Evolutionary conservation across 23 tunicate genomes (phyloP).

Genomic region (Styela clava): DNA sequence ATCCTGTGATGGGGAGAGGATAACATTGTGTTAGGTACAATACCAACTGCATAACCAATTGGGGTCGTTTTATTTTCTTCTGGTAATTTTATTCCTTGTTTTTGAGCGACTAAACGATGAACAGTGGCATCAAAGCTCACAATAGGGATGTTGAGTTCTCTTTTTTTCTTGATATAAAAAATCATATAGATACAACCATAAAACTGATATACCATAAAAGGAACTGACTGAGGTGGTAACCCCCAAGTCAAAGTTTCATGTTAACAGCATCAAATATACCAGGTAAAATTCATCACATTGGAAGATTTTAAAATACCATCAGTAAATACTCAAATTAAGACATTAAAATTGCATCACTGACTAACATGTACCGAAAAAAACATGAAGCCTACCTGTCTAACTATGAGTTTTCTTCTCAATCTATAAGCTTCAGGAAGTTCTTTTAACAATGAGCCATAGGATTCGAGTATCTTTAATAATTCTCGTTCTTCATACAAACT

Average conservation of each 20-base stretch:
- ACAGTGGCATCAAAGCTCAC: constrained; percentile 70
- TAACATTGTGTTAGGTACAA: neutral
- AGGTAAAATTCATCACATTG: too few species aligned
- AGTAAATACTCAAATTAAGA: too few species aligned
- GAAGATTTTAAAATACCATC: too few species aligned
- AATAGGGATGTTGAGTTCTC: constrained; percentile 63
- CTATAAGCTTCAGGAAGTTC: constrained; percentile 45
- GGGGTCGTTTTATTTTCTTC: neutral
- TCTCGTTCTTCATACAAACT: constrained; percentile 82
- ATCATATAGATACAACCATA: neutral
- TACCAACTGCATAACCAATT: neutral
- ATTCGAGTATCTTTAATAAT: constrained; percentile 54
- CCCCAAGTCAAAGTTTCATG: too few species aligned
- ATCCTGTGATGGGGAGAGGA: constrained; percentile 34
- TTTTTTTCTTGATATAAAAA: constrained; percentile 40
- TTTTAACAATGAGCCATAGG: constrained; percentile 29
- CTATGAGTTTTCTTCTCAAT: constrained; percentile 50
- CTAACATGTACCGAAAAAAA: too few species aligned
- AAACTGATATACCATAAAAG: too few species aligned
- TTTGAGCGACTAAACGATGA: constrained; percentile 35
- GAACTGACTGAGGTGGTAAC: too few species aligned
- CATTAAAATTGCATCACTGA: too few species aligned
- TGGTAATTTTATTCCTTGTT: neutral
- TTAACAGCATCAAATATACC: too few species aligned
- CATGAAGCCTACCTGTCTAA: constrained; percentile 71